Evolutionary conservation across 2,797 vertebrate genomes (phyloP), one percentile per base, ranked within the genome.

Genomic region (Alauda arvensis): DNA sequence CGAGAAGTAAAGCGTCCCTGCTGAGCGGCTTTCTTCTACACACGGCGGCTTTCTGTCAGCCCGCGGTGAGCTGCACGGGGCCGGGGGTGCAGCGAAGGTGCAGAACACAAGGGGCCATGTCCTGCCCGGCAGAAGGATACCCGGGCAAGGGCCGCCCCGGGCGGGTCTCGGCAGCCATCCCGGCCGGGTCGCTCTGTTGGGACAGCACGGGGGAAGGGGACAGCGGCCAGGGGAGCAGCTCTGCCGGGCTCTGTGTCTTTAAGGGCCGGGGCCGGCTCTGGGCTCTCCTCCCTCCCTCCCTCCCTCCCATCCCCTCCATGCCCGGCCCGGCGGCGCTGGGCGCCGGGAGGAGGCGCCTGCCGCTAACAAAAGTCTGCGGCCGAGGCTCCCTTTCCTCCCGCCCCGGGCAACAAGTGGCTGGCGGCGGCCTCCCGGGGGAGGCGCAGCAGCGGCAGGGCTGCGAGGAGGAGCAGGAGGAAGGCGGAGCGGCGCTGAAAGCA

Each of bases 341-440:
- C 88, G 93, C 95, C 84, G 93, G 91, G 96, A 97, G 97, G 97
- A 96, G 96, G 97, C 96, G 97, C 96, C 93, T 94, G 94, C 89
- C 49, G 92, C 93, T 87, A 96, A 97, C 96, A 95, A 96, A 97
- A 97, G 95, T 94, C 92, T 62, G 91, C 74, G 82, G 87, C 92
- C 53, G 70, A 33, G 12, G 29, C 7, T 67, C 3, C 12, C 19
- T 55, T 68, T 52, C 40, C 53, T 93, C 83, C 68, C 25, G 80
- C 21, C 79, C 56, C 63, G 10, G 92, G 93, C 94, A 96, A 96
- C 96, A 96, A 96, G 96, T 96, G 96, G 94, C 85, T 76, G 87
- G 33, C 69, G 70, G 88, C 86, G 71, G 88, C 72, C 85, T 93
- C 90, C 91, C 89, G 15, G 33, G 88, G 93, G 92, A 82, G 93